A percentile compares a stretch with the other conserved stretches of the same genome.
Evolutionary conservation across 2,113 vertebrate genomes (phyloP).

Genomic region (Calidris pygmaea): DNA sequence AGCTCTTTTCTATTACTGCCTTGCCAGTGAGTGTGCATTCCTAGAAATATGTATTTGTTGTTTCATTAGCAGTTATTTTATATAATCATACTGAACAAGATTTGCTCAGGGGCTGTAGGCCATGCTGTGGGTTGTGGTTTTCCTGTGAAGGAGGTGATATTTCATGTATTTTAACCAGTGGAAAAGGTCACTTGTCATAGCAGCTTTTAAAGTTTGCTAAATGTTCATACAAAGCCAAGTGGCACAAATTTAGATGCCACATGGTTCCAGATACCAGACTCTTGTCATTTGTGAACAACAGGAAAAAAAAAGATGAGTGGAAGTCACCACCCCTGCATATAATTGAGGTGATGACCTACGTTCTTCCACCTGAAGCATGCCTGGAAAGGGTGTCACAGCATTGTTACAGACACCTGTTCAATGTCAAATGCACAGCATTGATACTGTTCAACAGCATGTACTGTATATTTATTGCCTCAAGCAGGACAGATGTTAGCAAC

Average conservation of each 20-base stretch:
- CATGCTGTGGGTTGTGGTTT: neutral
- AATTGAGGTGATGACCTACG: slow-evolving; percentile 49
- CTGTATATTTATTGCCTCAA: neutral
- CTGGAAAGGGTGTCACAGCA: neutral
- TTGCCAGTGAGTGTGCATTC: neutral
- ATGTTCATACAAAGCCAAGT: neutral
- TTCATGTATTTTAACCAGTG: neutral
- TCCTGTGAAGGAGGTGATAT: neutral
- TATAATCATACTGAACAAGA: neutral
- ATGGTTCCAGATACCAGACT: neutral
- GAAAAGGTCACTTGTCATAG: slow-evolving; percentile 7
- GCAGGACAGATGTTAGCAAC: neutral
- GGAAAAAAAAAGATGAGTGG: slow-evolving; percentile 1
- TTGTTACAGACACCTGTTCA: slow-evolving; percentile 3
- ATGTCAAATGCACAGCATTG: neutral
- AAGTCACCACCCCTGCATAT: neutral
- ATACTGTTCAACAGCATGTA: slow-evolving; percentile 21
- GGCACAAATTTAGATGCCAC: neutral
- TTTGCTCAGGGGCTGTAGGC: neutral
- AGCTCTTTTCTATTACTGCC: neutral
- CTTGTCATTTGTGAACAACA: slow-evolving; percentile 21
- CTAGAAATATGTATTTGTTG: neutral
- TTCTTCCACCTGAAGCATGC: neutral
- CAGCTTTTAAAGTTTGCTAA: slow-evolving; percentile 6
- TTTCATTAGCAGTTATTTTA: neutral